Conservation (phyloP, 2,797 vertebrate genomes). For the Distichodus sexfasciatus region DNA sequence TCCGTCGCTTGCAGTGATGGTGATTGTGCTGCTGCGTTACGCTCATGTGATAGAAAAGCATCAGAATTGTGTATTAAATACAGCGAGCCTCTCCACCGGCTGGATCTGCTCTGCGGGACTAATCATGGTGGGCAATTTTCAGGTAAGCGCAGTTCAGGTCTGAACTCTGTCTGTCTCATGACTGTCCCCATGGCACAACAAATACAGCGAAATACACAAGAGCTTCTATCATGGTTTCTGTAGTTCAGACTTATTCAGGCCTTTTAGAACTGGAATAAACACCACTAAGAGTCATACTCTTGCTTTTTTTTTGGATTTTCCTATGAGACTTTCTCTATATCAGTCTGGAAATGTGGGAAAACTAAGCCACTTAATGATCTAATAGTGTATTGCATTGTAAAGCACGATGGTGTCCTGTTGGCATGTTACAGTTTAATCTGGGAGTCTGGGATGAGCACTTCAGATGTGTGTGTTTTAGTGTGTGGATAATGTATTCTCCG, state of each 20-base stretch:
- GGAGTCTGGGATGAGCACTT: neutral
- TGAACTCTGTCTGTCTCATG: neutral
- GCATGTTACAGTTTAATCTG: constrained; percentile 8
- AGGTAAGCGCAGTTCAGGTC: constrained; percentile 66
- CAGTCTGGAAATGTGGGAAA: too few relatives aligned
- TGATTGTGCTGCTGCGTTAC: constrained; percentile 84
- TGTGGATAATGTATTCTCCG: neutral
- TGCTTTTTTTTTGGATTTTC: too few relatives aligned
- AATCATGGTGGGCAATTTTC: constrained; percentile 90
- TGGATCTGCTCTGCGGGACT: constrained; percentile 88
- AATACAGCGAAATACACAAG: too few relatives aligned
- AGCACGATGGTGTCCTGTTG: neutral
- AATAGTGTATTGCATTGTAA: too few relatives aligned
- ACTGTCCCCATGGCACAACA: neutral
- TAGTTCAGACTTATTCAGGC: too few relatives aligned
- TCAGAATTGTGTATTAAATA: constrained; percentile 85
- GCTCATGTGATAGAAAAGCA: constrained; percentile 84
- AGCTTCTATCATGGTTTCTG: too few relatives aligned
- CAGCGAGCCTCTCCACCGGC: constrained; percentile 77
- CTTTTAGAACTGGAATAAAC: too few relatives aligned
- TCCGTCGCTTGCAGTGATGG: constrained; percentile 74
- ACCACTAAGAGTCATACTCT: too few relatives aligned
- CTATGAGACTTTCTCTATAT: too few relatives aligned
- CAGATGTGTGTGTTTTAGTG: too few relatives aligned
- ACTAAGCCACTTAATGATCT: too few relatives aligned